Evolutionary conservation across 2,113 vertebrate genomes (phyloP).

Genomic region (Mus spicilegus): DNA sequence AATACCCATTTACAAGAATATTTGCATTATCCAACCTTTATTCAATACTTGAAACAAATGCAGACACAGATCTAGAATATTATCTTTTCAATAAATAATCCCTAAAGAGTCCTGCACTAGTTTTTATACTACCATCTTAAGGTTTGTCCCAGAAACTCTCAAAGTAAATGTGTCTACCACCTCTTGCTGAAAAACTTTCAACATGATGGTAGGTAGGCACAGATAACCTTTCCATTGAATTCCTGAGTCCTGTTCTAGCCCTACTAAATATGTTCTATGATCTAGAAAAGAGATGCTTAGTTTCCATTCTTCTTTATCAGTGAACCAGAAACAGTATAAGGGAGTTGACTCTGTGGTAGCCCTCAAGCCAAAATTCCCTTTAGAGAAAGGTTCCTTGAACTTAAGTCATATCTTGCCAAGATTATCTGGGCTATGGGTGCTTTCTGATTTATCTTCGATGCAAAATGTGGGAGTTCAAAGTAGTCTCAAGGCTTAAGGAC

Average conservation of each 20-base stretch:
- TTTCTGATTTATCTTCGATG: background rate
- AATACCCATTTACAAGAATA: background rate
- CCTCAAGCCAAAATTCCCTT: background rate
- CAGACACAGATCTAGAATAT: background rate
- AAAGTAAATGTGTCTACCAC: background rate
- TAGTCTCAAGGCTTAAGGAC: background rate
- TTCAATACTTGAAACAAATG: background rate
- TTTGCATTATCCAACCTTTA: background rate
- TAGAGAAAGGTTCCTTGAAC: background rate
- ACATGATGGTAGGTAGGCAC: background rate
- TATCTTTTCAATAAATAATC: background rate
- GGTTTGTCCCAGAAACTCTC: background rate
- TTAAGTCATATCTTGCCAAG: background rate
- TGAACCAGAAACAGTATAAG: background rate
- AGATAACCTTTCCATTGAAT: background rate
- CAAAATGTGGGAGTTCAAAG: background rate
- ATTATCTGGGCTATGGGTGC: background rate
- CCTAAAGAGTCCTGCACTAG: background rate
- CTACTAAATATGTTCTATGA: constrained; percentile 29
- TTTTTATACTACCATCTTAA: background rate
- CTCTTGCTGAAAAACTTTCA: background rate
- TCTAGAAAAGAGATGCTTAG: constrained; percentile 32
- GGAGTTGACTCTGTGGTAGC: background rate
- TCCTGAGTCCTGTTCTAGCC: background rate
- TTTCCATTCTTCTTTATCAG: background rate